phyloP scores from a whole-genome alignment of 2,888 invertebrate genomes.

The Trilocha varians region DNA sequence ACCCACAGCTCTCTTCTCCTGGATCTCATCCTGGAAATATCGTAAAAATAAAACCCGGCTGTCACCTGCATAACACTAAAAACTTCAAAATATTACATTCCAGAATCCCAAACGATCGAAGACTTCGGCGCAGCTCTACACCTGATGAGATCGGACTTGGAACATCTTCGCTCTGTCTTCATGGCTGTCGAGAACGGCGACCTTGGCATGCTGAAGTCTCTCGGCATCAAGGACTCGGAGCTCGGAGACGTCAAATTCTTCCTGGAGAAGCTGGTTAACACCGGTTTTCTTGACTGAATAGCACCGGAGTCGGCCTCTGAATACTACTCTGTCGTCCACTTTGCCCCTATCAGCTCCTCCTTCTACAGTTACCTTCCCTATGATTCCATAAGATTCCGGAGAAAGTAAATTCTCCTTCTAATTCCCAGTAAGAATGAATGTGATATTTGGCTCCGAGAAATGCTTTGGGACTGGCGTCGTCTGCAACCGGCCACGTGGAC shows the following conservation, averaged over 20 bases:
- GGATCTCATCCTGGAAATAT: no score
- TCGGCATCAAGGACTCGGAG: constrained; percentile 96
- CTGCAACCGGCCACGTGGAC: constrained; percentile 63
- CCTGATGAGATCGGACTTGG: constrained; percentile 89
- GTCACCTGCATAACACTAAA: neutral
- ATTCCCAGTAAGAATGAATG: constrained; percentile 40
- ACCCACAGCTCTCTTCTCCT: no score
- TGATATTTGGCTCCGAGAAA: constrained; percentile 12
- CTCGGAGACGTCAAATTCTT: constrained; percentile 96
- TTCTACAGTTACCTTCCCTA: constrained; percentile 81
- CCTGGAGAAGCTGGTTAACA: constrained; percentile 95
- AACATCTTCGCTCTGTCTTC: constrained; percentile 94
- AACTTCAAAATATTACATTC: constrained; percentile 10
- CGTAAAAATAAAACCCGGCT: no score
- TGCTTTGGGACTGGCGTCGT: constrained; percentile 25
- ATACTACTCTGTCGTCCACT: constrained; percentile 78
- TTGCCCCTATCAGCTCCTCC: constrained; percentile 80
- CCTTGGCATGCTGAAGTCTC: constrained; percentile 92
- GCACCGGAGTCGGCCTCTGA: constrained; percentile 82
- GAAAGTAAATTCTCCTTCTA: constrained; percentile 36
- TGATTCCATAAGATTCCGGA: constrained; percentile 66
- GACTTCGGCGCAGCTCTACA: constrained; percentile 93
- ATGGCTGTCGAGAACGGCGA: constrained; percentile 97
- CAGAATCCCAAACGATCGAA: constrained; percentile 96
- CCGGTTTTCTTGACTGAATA: constrained; percentile 95